phyloP scores from a whole-genome alignment of 53 echinoderm and acorn worm species.

The Holothuria leucospilota region DNA sequence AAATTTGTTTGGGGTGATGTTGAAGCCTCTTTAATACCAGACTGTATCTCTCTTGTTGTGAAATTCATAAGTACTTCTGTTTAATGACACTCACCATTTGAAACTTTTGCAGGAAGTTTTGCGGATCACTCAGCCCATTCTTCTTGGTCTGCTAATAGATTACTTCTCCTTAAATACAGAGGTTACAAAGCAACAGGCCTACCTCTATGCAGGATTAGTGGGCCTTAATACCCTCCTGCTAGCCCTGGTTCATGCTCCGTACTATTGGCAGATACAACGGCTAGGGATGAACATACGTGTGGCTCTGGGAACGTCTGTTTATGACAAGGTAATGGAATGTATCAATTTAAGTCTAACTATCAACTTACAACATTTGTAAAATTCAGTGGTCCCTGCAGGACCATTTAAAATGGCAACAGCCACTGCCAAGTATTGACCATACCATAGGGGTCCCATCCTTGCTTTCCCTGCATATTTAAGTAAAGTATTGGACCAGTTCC shows the following conservation, averaged over 20 bases:
- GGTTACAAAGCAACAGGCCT: conserved; percentile 57
- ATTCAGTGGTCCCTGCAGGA: too few relatives aligned
- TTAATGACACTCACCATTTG: too few relatives aligned
- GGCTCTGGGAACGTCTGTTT: conserved; percentile 77
- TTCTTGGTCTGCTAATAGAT: conserved; percentile 74
- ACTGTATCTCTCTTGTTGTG: too few relatives aligned
- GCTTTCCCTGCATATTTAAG: too few relatives aligned
- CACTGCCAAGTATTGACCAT: too few relatives aligned
- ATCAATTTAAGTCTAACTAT: too few relatives aligned
- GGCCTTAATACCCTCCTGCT: conserved; percentile 62
- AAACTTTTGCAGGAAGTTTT: conserved; percentile 78
- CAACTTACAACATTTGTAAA: too few relatives aligned
- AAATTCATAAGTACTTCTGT: too few relatives aligned
- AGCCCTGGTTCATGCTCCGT: conserved; percentile 79
- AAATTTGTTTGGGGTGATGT: too few relatives aligned
- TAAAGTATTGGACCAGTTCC: background rate
- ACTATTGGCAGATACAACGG: conserved; percentile 75
- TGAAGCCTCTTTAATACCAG: too few relatives aligned
- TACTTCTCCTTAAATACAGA: conserved; percentile 67
- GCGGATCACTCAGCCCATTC: conserved; percentile 78
- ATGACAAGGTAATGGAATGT: conserved; percentile 86
- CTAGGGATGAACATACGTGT: conserved; percentile 83
- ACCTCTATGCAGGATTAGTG: conserved; percentile 73
- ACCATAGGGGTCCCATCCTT: too few relatives aligned
- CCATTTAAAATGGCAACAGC: too few relatives aligned